phyloP scores from a whole-genome alignment of 2,113 vertebrate species.

The Hyperopisus bebe region DNA sequence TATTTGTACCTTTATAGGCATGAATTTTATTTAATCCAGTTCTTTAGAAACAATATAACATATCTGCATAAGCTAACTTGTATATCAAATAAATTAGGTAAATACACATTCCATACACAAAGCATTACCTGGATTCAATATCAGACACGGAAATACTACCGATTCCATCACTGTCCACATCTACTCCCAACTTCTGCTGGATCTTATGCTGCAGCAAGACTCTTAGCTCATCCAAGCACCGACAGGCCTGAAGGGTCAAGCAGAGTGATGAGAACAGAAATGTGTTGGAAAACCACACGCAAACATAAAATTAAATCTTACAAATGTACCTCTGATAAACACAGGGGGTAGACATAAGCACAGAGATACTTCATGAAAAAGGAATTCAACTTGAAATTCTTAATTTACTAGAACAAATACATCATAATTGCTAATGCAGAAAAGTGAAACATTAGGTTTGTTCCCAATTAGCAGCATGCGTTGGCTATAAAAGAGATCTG shows the following conservation, averaged over 20 bases:
- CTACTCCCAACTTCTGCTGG: slow-evolving; percentile 52
- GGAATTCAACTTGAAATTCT: neutral
- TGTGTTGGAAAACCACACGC: neutral
- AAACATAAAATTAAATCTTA: neutral
- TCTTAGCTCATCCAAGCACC: slow-evolving; percentile 60
- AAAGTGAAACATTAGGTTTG: neutral
- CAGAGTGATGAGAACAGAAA: neutral
- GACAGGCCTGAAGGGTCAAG: slow-evolving; percentile 33
- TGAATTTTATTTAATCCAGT: neutral
- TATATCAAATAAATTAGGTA: neutral
- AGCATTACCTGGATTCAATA: slow-evolving; percentile 77
- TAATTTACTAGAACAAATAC: neutral
- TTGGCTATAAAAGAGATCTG: neutral
- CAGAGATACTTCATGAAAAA: neutral
- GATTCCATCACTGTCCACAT: slow-evolving; percentile 47
- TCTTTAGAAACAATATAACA: neutral
- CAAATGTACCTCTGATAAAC: neutral
- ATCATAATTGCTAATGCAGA: neutral
- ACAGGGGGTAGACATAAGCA: neutral
- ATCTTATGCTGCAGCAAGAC: slow-evolving; percentile 52
- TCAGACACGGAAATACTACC: slow-evolving; percentile 66
- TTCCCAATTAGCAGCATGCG: neutral
- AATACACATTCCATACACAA: neutral
- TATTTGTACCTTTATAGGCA: neutral
- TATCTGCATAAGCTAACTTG: neutral